Conservation (phyloP, 2,113 vertebrate genomes). For the Melanostigma gelatinosum region DNA sequence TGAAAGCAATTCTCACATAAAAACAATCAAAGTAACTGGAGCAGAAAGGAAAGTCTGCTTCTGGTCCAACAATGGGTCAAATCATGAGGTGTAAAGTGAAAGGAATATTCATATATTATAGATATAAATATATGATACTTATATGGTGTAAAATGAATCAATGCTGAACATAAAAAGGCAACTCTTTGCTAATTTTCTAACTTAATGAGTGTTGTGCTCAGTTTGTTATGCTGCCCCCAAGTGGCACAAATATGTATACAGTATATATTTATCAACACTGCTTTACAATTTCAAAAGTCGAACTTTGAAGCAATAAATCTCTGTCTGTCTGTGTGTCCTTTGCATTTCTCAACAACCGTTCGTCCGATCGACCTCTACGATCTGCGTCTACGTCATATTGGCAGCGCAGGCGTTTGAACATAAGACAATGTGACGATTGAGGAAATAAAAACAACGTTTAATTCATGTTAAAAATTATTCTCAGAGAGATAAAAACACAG, state of each 20-base stretch:
- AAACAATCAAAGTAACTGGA: not conserved
- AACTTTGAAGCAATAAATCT: too few relatives aligned
- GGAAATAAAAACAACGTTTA: not conserved
- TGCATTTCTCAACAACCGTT: too few relatives aligned
- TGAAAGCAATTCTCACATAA: not conserved
- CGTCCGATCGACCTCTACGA: too few relatives aligned
- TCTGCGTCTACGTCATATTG: too few relatives aligned
- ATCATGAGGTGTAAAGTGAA: not conserved
- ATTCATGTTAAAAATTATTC: not conserved
- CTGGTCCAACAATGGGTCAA: not conserved
- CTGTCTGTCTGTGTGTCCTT: too few relatives aligned
- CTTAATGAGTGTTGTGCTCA: not conserved
- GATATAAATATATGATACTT: not conserved
- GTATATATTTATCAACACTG: too few relatives aligned
- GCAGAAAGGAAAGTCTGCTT: too few relatives aligned
- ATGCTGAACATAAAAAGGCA: not conserved
- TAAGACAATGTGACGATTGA: not conserved
- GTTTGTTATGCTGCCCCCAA: constrained; percentile 1
- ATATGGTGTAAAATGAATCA: not conserved
- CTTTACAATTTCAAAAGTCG: not conserved
- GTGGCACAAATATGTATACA: not conserved
- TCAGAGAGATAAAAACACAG: not conserved
- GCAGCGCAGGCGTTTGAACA: not conserved
- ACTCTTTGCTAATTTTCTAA: not conserved
- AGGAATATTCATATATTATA: too few relatives aligned